phyloP scores from a whole-genome alignment of 2,113 vertebrate species.

The Bolborhynchus lineola region DNA sequence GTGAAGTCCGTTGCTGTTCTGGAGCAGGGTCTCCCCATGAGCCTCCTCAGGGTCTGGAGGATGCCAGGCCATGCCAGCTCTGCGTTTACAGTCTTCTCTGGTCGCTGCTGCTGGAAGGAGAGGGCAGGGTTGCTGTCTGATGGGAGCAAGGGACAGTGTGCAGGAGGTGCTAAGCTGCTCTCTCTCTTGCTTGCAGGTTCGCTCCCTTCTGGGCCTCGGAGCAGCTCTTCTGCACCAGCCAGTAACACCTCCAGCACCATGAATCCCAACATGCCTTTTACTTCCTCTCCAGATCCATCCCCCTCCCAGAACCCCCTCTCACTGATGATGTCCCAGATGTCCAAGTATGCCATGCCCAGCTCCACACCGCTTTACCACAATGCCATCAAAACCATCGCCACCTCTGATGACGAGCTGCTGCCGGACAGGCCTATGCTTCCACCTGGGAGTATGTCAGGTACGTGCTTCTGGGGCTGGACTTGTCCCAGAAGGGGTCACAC shows the following conservation, averaged over 20 bases:
- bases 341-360: constrained; percentile 97
- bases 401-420: constrained; percentile 93
- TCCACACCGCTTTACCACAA: constrained; percentile 97
- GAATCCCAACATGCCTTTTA: constrained; percentile 88
- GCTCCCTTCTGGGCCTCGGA: constrained; percentile 79
- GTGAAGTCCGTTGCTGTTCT: neutral
- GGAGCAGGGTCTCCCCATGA: neutral
- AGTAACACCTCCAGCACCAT: constrained; percentile 82
- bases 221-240: constrained; percentile 84
- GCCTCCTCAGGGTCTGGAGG: neutral
- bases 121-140: neutral
- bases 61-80: neutral
- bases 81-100: neutral
- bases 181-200: constrained; percentile 65
- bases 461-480: neutral
- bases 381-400: constrained; percentile 98
- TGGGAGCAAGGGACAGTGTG: neutral
- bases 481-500: neutral
- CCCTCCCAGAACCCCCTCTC: constrained; percentile 94
- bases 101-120: neutral
- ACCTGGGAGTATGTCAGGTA: constrained; percentile 87
- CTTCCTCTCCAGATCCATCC: constrained; percentile 85
- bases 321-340: constrained; percentile 99
- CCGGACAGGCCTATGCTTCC: constrained; percentile 89
- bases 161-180: neutral